phyloP scores from a whole-genome alignment of 2,113 vertebrate genomes.

The Bungarus multicinctus region DNA sequence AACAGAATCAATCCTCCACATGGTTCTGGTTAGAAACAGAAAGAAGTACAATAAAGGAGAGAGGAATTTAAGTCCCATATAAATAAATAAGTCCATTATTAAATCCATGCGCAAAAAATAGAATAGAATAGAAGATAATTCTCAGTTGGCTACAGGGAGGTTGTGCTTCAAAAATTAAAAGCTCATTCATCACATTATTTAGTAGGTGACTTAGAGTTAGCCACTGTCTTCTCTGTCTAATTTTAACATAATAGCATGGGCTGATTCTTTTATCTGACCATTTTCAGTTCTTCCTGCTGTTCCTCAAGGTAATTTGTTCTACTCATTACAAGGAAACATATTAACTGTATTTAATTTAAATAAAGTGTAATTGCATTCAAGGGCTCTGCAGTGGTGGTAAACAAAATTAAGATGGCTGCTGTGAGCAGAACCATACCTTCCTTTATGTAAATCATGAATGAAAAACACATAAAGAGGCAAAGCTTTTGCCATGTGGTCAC shows the following conservation, averaged over 20 bases:
- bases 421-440: not conserved
- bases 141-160: not conserved
- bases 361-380: not conserved
- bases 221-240: not conserved
- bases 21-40: not conserved
- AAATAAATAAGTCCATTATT: not conserved
- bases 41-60: not conserved
- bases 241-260: not conserved
- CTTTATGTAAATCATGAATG: not conserved
- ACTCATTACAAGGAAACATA: not conserved
- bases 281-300: not conserved
- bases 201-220: not conserved
- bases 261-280: not conserved
- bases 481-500: not conserved
- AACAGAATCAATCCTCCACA: not conserved
- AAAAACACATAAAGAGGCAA: not conserved
- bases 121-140: not conserved
- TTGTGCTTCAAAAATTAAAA: not conserved
- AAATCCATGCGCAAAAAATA: not conserved
- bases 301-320: not conserved
- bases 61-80: not conserved
- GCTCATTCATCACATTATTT: not conserved
- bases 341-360: not conserved
- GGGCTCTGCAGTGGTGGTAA: not conserved
- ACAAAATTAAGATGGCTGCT: not conserved